Conservation (phyloP, 2,888 invertebrate genomes). For the Hemistola chrysoprasaria region DNA sequence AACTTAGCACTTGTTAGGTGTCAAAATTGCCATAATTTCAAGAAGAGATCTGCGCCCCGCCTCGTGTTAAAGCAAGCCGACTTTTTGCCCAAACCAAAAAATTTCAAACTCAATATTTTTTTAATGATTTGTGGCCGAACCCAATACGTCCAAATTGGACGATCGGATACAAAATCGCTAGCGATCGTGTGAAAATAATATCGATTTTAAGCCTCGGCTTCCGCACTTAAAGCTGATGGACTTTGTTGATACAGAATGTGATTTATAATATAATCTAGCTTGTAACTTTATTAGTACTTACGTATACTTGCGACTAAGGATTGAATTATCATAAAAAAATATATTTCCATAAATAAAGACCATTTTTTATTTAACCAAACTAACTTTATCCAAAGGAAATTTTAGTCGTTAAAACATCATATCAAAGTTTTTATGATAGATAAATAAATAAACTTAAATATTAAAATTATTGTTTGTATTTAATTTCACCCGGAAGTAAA, state of each 20-base stretch:
- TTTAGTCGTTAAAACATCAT: no score
- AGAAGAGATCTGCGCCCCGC: conserved; percentile 65
- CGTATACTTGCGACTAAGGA: no score
- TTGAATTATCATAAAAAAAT: no score
- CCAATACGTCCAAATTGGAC: conserved; percentile 74
- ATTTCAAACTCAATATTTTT: conserved; percentile 64
- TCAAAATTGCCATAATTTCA: conserved; percentile 80
- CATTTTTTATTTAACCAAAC: no score
- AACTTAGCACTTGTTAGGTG: conserved; percentile 80
- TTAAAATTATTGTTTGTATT: no score
- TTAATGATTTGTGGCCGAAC: conserved; percentile 76
- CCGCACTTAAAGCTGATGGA: conserved; percentile 32
- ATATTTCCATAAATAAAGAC: no score
- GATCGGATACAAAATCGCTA: conserved; percentile 65
- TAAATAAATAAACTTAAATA: no score
- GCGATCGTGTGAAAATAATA: conserved; percentile 75
- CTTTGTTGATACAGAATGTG: conserved; percentile 12
- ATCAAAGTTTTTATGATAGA: no score
- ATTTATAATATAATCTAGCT: not conserved
- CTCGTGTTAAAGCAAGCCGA: conserved; percentile 68
- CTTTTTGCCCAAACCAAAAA: conserved; percentile 70
- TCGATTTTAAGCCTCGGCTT: conserved; percentile 38
- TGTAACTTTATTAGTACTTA: not conserved
- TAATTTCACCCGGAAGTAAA: conserved; percentile 2
- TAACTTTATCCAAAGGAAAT: no score